Evolutionary conservation across 2,797 vertebrate species (phyloP), one percentile per base, ranked within the genome.

Genomic region (Ctenopoma multispine): DNA sequence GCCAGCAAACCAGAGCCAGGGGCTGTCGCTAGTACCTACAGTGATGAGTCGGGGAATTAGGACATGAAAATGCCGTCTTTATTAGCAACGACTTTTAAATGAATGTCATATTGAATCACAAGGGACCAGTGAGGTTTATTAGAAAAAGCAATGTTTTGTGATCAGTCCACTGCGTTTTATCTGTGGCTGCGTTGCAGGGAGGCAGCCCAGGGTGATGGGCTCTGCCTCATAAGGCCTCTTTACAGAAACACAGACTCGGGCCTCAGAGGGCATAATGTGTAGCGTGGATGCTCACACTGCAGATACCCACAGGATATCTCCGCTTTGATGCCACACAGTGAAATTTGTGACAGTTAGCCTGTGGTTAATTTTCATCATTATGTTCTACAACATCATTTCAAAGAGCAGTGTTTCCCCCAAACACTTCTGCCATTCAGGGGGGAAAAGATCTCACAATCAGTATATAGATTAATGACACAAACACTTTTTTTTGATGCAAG

Each of bases 61-160:
- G 90, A 90, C 91, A 81, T 80, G 84, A 80, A 90, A 86, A 89
- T 76, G 75, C 75, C 72, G 49, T 87, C 85, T 91, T 91, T 89
- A 91, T 90, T 89, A 91, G 86, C 71, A n/a, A 60, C 86, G 89
- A 89, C 91, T 91, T 92, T 88, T 90, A 87, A 91, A 86, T 90
- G 63, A 91, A 92, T 92, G 93, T 92, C 92, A 91, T 65, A 63
- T 70, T 87, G 80, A 85, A 90, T 92, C 88, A 85, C 86, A n/a
- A n/a, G 84, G 82, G 90, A 85, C 44, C 58, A 4, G 64, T 64
- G 67, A 59, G 81, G 80, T 82, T 87, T 88, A 81, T 82, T 69
- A 77, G 80, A 63, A 90, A 84, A 86, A 77, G 62, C 72, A 53
- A 47, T 69, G 76, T 87, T 87, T 89, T 83, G 71, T 79, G 84